Evolutionary conservation across 2,113 vertebrate species (phyloP), one percentile per base, ranked within the genome.

Genomic region (Prionailurus viverrinus): DNA sequence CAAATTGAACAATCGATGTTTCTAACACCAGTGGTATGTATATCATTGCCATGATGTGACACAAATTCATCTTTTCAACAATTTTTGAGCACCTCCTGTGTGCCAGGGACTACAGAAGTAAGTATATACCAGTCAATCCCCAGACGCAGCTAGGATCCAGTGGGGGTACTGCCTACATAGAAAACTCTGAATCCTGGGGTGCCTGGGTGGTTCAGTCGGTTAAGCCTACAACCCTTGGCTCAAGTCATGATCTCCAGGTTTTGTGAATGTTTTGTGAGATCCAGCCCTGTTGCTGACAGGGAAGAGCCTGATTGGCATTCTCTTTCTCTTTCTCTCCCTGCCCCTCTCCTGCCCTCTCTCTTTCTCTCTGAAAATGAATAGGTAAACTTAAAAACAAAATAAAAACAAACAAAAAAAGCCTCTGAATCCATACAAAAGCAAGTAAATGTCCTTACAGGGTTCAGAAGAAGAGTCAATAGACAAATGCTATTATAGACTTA

Each of bases 111-210:
- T 79, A 0, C 29, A 66, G 53, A 68, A 16, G 16, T 63, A 11
- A 79, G n/a, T 16, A 10, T 36, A 21, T 29, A 68, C 19, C 18
- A 71, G 36, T 36, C 13, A 66, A 23, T 41, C 15, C 25, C 65
- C 45, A 39, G 74, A 41, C 31, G 58, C 74, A 87, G 25, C 9
- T 13, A 25, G 18, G 19, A 82, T 19, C n/a, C 31, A 16, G 3
- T 6, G 2, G 23, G 36, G 25, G 23, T 29, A 0, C 27, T 16
- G 29, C 10, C 39, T 41, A 5, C 2, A 12, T 27, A 48, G n/a
- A 51, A 21, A 87, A 73, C 53, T 55, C 27, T 7, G 65, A 74
- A 21, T 74, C 11, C 45, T 76, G 95, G 58, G 19, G 58, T 8
- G 5, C 58, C 58, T 61, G 58, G 58, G 58, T 25, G 58, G 58